Evolutionary conservation across 2,797 vertebrate genomes (phyloP).

Genomic region (Anas georgica): DNA sequence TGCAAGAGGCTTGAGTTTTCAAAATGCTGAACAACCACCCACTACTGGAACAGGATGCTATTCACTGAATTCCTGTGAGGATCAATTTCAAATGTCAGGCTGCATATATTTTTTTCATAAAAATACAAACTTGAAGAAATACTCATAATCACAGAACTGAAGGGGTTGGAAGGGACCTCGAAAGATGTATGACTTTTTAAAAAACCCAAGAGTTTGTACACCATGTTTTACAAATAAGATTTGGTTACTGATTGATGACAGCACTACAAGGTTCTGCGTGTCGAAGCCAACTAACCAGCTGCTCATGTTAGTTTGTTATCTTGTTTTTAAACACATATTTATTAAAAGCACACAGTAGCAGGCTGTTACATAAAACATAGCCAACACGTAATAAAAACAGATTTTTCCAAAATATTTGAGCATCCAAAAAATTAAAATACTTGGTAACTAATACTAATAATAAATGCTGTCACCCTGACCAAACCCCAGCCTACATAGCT

Average conservation of each 20-base stretch:
- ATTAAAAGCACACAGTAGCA: neutral
- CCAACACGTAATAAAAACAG: neutral
- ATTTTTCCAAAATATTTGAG: neutral
- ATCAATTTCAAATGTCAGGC: neutral
- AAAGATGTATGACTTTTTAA: neutral
- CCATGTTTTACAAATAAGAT: neutral
- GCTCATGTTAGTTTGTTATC: neutral
- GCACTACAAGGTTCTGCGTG: neutral
- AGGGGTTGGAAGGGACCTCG: too few relatives aligned
- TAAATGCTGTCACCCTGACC: neutral
- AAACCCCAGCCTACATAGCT: neutral
- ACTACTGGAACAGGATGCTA: neutral
- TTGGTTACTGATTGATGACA: neutral
- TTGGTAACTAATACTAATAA: neutral
- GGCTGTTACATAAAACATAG: neutral
- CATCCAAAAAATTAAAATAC: neutral
- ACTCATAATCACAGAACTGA: too few relatives aligned
- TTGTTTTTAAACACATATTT: neutral
- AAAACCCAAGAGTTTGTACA: neutral
- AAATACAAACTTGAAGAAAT: neutral
- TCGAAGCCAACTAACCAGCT: neutral
- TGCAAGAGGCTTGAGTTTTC: neutral
- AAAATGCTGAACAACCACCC: neutral
- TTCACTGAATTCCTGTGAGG: neutral
- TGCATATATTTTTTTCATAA: rapidly evolving